Conservation (phyloP, 2,888 invertebrate species). For the Thecophora atra region DNA sequence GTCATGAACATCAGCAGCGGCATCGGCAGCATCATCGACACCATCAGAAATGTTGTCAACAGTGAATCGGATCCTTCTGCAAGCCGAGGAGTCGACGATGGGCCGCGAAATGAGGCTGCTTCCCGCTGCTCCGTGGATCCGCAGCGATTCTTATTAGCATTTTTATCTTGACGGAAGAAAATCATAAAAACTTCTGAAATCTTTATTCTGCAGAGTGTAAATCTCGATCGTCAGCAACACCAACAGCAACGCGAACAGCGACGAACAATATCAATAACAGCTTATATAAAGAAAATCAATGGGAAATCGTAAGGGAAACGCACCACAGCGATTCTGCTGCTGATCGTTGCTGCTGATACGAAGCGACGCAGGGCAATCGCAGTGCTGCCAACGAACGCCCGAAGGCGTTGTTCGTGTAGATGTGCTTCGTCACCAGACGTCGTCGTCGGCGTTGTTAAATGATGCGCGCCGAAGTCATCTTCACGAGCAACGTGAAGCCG, state of each 20-base stretch:
- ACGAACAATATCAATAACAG: neutral
- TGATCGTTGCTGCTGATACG: neutral
- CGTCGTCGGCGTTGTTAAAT: neutral
- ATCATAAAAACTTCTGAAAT: slow-evolving; percentile 44
- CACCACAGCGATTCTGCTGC: neutral
- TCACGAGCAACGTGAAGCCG: neutral
- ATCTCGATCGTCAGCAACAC: neutral
- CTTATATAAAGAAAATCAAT: neutral
- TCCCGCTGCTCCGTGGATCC: neutral
- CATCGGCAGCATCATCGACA: neutral
- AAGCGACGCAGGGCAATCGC: neutral
- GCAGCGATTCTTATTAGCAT: slow-evolving; percentile 37
- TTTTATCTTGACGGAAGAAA: slow-evolving; percentile 43
- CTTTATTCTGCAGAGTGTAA: slow-evolving; percentile 36
- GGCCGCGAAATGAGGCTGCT: neutral
- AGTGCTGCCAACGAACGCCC: neutral
- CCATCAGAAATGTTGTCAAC: slow-evolving; percentile 12
- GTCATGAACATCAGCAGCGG: neutral
- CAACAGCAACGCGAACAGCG: neutral
- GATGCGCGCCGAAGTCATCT: neutral
- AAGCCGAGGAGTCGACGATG: too few species aligned
- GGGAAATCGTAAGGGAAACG: neutral
- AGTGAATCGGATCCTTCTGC: neutral
- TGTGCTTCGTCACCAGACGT: neutral
- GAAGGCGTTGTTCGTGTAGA: neutral